These are phyloP conservation scores for Agrotis clavis DNA, from an alignment of 2,888 invertebrate species.

Conservation along the genomic window DNA sequence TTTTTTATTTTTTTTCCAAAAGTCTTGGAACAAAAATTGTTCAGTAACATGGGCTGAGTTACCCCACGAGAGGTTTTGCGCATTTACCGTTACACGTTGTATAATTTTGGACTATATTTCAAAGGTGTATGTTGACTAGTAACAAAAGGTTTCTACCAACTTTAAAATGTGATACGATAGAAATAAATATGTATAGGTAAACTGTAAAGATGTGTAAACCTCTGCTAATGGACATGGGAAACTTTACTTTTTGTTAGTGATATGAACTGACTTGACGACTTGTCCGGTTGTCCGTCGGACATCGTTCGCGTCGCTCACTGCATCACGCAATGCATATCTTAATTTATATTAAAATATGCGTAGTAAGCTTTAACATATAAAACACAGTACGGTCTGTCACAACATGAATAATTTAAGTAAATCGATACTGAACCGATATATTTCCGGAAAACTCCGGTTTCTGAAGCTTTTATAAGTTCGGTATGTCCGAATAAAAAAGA, in stretches of 20 bases:
- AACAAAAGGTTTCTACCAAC: background rate
- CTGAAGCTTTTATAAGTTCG: background rate
- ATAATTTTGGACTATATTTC: too few species aligned
- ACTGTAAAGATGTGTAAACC: constrained; percentile 38
- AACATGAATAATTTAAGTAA: constrained; percentile 25
- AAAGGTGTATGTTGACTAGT: too few species aligned
- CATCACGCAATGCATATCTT: constrained; percentile 54
- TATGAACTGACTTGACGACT: constrained; percentile 56
- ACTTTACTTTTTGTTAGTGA: constrained; percentile 50
- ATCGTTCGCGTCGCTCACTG: constrained; percentile 32
- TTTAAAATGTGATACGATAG: background rate
- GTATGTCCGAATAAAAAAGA: background rate
- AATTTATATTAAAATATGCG: constrained; percentile 52
- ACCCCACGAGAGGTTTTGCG: too few species aligned
- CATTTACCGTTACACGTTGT: too few species aligned
- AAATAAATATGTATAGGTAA: constrained; percentile 30
- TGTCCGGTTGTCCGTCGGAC: constrained; percentile 30
- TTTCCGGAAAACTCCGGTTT: constrained; percentile 5
- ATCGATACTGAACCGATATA: background rate
- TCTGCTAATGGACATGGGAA: constrained; percentile 55
- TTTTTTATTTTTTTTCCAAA: too few species aligned
- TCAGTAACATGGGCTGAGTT: too few species aligned
- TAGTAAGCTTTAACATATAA: constrained; percentile 37
- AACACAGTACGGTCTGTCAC: constrained; percentile 10
- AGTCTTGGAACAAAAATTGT: too few species aligned